A percentile compares a stretch with the other conserved stretches of the same genome.
Conservation (phyloP, 2,113 vertebrate genomes). For the Otolemur garnettii region DNA sequence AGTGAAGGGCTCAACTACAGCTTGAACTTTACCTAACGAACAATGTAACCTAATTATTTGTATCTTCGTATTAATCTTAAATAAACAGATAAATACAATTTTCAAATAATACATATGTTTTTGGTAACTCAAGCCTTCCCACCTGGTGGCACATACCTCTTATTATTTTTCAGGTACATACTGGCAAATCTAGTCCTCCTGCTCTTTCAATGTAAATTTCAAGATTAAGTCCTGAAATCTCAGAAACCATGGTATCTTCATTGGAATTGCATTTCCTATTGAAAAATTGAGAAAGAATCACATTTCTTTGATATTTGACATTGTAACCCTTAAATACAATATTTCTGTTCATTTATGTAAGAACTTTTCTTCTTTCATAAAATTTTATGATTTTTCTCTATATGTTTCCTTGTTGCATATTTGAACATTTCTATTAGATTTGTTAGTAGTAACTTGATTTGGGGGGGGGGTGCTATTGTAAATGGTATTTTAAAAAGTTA, state of each 20-base stretch:
- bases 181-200: not conserved
- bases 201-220: not conserved
- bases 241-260: not conserved
- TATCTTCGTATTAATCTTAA: no score
- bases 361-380: not conserved
- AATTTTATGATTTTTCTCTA: not conserved
- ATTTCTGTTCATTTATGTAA: slow-evolving; percentile 10
- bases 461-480: not conserved
- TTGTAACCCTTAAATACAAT: not conserved
- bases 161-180: not conserved
- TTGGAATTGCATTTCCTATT: not conserved
- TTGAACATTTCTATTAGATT: not conserved
- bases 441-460: not conserved
- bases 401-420: not conserved
- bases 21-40: no score
- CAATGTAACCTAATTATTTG: no score
- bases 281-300: slow-evolving; percentile 8
- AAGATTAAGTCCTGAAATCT: not conserved
- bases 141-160: no score
- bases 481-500: not conserved
- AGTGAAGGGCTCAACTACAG: no score
- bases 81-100: not conserved
- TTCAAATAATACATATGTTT: not conserved
- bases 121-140: not conserved
- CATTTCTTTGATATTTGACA: not conserved